Percentiles rank a stretch among this genome's conserved stretches.
phyloP scores from a whole-genome alignment of 2,888 invertebrate genomes.

The Spilarctia lutea region DNA sequence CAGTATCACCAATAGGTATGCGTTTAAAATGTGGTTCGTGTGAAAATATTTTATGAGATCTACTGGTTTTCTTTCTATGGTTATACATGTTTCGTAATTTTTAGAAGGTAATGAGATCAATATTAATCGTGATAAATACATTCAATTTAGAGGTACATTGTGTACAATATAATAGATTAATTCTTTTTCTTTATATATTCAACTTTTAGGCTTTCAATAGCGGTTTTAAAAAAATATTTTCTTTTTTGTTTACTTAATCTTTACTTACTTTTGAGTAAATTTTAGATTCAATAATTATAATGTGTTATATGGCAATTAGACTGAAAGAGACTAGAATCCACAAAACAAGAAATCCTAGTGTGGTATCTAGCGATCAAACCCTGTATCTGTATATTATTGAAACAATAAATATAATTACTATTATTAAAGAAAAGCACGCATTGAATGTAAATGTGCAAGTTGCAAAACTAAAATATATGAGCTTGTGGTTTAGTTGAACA shows the following conservation, averaged over 20 bases:
- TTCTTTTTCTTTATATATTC: not conserved
- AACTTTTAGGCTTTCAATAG: too few relatives aligned
- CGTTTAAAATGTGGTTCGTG: not conserved
- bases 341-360: too few relatives aligned
- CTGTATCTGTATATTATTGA: too few relatives aligned
- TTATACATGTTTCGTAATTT: not conserved
- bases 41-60: not conserved
- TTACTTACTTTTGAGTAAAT: too few relatives aligned
- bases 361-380: too few relatives aligned
- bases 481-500: conserved; percentile 12
- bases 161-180: not conserved
- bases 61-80: not conserved
- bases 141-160: not conserved
- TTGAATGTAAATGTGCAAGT: conserved; percentile 10
- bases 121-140: not conserved
- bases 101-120: not conserved
- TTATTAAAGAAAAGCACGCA: not conserved
- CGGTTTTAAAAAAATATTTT: too few relatives aligned
- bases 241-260: too few relatives aligned
- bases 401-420: too few relatives aligned
- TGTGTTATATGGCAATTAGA: too few relatives aligned
- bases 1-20: not conserved
- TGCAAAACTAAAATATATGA: conserved; percentile 5
- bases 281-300: too few relatives aligned
- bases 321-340: too few relatives aligned